Conservation (phyloP, 2,888 invertebrate genomes). For the Agrotis clavis region DNA sequence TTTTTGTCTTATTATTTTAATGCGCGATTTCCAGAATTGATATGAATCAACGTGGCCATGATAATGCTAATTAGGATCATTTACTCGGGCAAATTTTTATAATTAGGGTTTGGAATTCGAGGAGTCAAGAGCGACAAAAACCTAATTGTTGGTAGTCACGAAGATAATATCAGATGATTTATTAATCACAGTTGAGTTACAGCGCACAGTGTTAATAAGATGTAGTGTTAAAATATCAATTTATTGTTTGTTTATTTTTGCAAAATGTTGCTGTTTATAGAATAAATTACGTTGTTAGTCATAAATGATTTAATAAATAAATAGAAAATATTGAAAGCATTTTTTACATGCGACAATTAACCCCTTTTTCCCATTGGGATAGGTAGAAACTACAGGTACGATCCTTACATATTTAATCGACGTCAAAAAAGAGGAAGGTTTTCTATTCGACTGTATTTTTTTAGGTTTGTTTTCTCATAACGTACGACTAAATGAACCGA, state of each 20-base stretch:
- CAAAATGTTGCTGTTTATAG: not conserved
- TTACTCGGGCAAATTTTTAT: constrained; percentile 54
- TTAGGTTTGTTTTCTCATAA: too few species aligned
- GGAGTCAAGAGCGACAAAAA: constrained; percentile 33
- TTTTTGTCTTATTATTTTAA: constrained; percentile 57
- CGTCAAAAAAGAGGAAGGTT: too few species aligned
- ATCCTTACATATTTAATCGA: too few species aligned
- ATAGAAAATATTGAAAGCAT: too few species aligned
- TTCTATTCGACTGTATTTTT: too few species aligned
- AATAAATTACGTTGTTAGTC: too few species aligned
- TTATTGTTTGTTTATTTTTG: not conserved
- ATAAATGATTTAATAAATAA: not conserved
- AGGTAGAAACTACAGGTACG: too few species aligned
- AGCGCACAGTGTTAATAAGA: not conserved
- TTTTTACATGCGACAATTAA: too few species aligned
- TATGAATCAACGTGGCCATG: constrained; percentile 55
- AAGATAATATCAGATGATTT: constrained; percentile 30
- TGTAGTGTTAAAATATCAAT: not conserved
- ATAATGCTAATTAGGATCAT: constrained; percentile 56
- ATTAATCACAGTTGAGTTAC: constrained; percentile 18
- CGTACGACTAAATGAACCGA: too few species aligned
- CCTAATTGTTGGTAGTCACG: constrained; percentile 29
- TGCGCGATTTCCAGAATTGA: constrained; percentile 57
- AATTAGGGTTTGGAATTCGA: constrained; percentile 51
- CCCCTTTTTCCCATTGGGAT: too few species aligned